Evolutionary conservation across 2,797 vertebrate species (phyloP).

Genomic region (Astyanax mexicanus): DNA sequence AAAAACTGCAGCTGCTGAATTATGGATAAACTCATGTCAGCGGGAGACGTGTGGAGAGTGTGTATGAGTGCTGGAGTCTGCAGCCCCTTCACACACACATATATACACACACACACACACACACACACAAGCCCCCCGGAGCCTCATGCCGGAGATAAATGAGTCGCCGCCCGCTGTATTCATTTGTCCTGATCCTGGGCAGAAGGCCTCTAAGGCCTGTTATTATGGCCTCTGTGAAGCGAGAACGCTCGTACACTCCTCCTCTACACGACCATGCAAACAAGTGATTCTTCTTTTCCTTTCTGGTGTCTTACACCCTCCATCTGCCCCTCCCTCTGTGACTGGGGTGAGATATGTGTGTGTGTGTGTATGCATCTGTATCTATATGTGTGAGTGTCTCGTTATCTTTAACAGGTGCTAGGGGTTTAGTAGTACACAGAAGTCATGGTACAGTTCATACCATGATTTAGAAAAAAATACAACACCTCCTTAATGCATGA

Average conservation of each 20-base stretch:
- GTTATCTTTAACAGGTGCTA: no score
- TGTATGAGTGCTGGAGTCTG: conserved; percentile 28
- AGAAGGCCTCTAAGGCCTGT: conserved; percentile 14
- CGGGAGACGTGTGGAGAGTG: conserved; percentile 29
- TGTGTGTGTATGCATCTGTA: background rate
- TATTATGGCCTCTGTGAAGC: conserved; percentile 19
- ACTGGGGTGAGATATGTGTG: background rate
- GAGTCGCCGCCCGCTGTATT: conserved; percentile 17
- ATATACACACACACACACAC: conserved; percentile 6
- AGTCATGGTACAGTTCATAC: no score
- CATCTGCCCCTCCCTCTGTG: background rate
- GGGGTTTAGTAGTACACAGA: no score
- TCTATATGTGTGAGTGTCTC: conserved; percentile 25
- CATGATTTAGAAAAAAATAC: no score
- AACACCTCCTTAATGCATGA: no score
- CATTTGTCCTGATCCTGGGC: conserved; percentile 6
- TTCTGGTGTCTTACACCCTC: background rate
- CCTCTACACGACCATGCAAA: conserved; percentile 10
- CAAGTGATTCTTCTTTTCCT: background rate
- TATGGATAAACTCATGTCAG: conserved; percentile 44
- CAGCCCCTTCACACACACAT: conserved; percentile 14
- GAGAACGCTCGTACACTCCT: conserved; percentile 27
- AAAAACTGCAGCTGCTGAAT: conserved; percentile 53
- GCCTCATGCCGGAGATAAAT: conserved; percentile 11
- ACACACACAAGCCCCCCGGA: conserved; percentile 5